Conservation (phyloP, 2,888 invertebrate species). For the Epirrita christyi region DNA sequence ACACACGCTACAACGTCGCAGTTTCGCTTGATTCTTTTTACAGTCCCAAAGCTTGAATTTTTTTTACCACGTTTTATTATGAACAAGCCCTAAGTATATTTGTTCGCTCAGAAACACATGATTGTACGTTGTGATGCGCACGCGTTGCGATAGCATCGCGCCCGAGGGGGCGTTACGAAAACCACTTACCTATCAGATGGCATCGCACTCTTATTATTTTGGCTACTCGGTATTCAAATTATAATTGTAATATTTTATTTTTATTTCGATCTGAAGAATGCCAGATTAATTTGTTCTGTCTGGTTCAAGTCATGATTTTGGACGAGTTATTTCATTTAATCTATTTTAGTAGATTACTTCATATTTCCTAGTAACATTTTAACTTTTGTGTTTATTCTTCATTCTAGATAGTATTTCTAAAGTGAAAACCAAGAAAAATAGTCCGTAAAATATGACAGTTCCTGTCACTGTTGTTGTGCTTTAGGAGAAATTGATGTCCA, state of each 20-base stretch:
- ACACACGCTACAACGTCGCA: too few species aligned
- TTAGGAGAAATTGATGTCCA: too few species aligned
- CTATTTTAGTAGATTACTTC: slow-evolving; percentile 18
- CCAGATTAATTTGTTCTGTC: slow-evolving; percentile 43
- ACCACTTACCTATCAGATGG: slow-evolving; percentile 80
- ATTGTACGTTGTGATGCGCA: slow-evolving; percentile 56
- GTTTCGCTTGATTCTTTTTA: not conserved
- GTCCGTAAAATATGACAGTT: too few species aligned
- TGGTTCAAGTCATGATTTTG: slow-evolving; percentile 37
- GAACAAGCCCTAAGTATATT: slow-evolving; percentile 54
- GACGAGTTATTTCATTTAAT: slow-evolving; percentile 27
- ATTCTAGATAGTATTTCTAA: not conserved
- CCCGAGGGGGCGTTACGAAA: slow-evolving; percentile 80
- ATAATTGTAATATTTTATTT: slow-evolving; percentile 55
- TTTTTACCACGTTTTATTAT: not conserved
- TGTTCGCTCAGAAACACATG: slow-evolving; percentile 58
- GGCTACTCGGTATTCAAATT: slow-evolving; percentile 73
- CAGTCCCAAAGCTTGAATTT: not conserved
- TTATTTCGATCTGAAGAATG: slow-evolving; percentile 54
- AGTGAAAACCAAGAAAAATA: too few species aligned
- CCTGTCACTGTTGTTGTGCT: too few species aligned
- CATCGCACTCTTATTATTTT: slow-evolving; percentile 76
- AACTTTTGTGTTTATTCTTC: slow-evolving; percentile 1
- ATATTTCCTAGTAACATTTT: not conserved
- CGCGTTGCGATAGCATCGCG: slow-evolving; percentile 72